Conservation (phyloP, 2,113 vertebrate species). For the Azemiops feae region DNA sequence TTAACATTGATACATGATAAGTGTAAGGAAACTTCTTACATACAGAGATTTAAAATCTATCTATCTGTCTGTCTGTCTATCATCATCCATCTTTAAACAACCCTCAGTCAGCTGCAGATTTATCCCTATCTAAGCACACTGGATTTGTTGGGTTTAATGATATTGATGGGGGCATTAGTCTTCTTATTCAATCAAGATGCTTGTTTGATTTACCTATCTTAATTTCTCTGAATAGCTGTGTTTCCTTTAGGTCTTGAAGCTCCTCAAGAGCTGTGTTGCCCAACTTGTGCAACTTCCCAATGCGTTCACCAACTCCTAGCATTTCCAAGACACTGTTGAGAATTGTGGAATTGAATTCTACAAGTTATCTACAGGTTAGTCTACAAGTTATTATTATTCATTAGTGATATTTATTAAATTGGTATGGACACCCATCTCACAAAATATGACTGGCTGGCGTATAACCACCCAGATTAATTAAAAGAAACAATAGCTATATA, state of each 20-base stretch:
- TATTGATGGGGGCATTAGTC: neutral
- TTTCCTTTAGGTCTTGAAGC: neutral
- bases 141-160: neutral
- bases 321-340: neutral
- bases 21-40: neutral
- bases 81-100: neutral
- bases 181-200: neutral
- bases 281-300: neutral
- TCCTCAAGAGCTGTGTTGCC: neutral
- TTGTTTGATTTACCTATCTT: neutral
- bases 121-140: neutral
- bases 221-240: neutral
- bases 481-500: too few relatives aligned
- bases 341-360: neutral
- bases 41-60: too few relatives aligned
- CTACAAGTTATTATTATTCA: too few relatives aligned
- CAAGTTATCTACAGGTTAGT: too few relatives aligned
- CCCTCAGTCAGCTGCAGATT: neutral
- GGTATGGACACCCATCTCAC: too few relatives aligned
- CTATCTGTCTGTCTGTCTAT: too few relatives aligned
- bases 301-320: neutral
- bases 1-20: too few relatives aligned
- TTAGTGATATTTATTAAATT: too few relatives aligned
- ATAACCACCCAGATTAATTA: too few relatives aligned
- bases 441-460: too few relatives aligned